These are phyloP conservation scores for Aphidoletes aphidimyza DNA, from an alignment of 2,888 invertebrate genomes.

Conservation along the genomic window DNA sequence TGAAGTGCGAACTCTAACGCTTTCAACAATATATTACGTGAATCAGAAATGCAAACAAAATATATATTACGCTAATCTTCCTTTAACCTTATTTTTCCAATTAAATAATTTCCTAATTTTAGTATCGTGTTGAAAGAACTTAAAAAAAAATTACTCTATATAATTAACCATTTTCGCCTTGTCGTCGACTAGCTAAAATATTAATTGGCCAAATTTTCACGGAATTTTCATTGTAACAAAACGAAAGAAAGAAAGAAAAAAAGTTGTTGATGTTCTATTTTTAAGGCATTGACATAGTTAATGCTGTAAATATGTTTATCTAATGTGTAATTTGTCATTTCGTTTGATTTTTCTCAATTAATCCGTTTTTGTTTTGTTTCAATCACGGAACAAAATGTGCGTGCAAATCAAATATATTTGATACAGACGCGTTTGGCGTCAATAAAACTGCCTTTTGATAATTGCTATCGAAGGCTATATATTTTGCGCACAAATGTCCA, in stretches of 20 bases:
- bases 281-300: constrained; percentile 28
- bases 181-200: neutral
- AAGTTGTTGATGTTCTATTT: constrained; percentile 8
- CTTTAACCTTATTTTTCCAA: neutral
- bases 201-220: constrained; percentile 1
- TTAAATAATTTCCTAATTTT: neutral
- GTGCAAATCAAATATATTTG: neutral
- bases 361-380: neutral
- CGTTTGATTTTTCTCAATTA: too few relatives aligned
- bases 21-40: neutral
- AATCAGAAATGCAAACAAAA: too few relatives aligned
- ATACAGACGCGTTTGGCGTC: too few relatives aligned
- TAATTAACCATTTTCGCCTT: constrained; percentile 30
- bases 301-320: constrained; percentile 33
- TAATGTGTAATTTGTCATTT: neutral
- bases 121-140: neutral
- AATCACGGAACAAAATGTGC: neutral
- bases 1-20: too few relatives aligned
- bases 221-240: neutral
- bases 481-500: neutral
- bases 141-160: neutral
- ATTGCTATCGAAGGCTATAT: too few relatives aligned
- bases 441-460: too few relatives aligned
- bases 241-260: neutral
- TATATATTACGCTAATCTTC: neutral